Evolutionary conservation across 1,140 invertebrate species (phyloP).

Genomic region (Drosophila takahashii): DNA sequence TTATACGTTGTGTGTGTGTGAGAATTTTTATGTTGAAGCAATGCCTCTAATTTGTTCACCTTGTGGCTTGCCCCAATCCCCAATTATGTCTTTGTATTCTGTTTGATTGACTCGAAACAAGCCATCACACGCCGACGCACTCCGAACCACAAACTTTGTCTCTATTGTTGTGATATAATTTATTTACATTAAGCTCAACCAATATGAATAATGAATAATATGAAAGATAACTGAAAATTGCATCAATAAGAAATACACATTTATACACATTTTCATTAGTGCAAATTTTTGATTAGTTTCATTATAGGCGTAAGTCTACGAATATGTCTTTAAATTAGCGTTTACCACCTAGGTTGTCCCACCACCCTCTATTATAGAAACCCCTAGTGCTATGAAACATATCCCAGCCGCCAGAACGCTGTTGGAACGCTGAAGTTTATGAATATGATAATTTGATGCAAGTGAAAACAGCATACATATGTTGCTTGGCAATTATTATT

Average conservation of each 20-base stretch:
- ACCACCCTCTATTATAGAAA: constrained; percentile 14
- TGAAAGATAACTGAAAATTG: constrained; percentile 31
- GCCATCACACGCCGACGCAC: constrained; percentile 44
- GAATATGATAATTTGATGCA: constrained; percentile 8
- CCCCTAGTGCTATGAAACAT: constrained; percentile 63
- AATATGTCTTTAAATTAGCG: constrained; percentile 46
- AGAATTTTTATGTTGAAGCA: constrained; percentile 22
- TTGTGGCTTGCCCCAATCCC: constrained; percentile 8
- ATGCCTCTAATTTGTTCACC: constrained; percentile 21
- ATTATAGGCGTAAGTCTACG: constrained; percentile 39
- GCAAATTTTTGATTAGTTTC: constrained; percentile 64
- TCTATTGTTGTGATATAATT: constrained; percentile 82
- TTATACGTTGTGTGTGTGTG: constrained; percentile 18
- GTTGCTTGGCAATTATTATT: constrained; percentile 63
- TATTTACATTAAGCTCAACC: constrained; percentile 69
- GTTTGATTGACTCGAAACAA: constrained; percentile 37
- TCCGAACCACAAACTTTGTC: constrained; percentile 64
- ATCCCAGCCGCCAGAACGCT: constrained; percentile 51
- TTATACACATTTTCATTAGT: constrained; percentile 64
- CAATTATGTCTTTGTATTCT: constrained; percentile 29
- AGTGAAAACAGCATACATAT: constrained; percentile 26
- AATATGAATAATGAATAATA: constrained; percentile 35
- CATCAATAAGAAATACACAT: constrained; percentile 56
- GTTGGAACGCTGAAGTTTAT: constrained; percentile 7
- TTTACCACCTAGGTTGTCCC: constrained; percentile 37